phyloP scores from a whole-genome alignment of 1,140 invertebrate species.

The Trachelipus rathkii region DNA sequence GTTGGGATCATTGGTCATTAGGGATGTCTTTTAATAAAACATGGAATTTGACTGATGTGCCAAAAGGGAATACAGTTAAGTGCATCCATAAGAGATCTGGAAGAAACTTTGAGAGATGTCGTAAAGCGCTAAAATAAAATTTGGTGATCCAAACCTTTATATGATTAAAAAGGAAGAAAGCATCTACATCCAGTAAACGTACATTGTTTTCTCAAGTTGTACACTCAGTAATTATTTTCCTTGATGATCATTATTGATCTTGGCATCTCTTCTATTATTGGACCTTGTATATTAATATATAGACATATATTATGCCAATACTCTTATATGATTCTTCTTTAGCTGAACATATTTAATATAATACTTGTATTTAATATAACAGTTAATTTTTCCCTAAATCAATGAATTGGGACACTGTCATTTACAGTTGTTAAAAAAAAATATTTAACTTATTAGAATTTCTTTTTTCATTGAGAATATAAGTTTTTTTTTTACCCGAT shows the following conservation, averaged over 20 bases:
- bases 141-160: slow-evolving; percentile 86
- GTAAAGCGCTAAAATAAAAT: slow-evolving; percentile 87
- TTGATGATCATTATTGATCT: neutral
- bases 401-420: too few relatives aligned
- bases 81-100: slow-evolving; percentile 94
- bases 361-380: too few relatives aligned
- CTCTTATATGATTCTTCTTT: too few relatives aligned
- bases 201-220: slow-evolving; percentile 97
- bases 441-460: too few relatives aligned
- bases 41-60: slow-evolving; percentile 87
- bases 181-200: slow-evolving; percentile 84
- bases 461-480: too few relatives aligned
- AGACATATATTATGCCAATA: too few relatives aligned
- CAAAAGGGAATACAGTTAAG: slow-evolving; percentile 96
- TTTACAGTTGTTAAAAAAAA: too few relatives aligned
- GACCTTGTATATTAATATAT: too few relatives aligned
- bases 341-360: too few relatives aligned
- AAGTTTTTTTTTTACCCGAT: too few relatives aligned
- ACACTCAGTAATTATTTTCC: slow-evolving; percentile 60
- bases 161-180: slow-evolving; percentile 94
- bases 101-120: slow-evolving; percentile 90
- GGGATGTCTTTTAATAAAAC: slow-evolving; percentile 84
- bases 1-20: slow-evolving; percentile 93
- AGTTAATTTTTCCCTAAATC: too few relatives aligned
- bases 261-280: too few relatives aligned